phyloP scores from a whole-genome alignment of 2,888 invertebrate species.

The Ennomos erosarius region DNA sequence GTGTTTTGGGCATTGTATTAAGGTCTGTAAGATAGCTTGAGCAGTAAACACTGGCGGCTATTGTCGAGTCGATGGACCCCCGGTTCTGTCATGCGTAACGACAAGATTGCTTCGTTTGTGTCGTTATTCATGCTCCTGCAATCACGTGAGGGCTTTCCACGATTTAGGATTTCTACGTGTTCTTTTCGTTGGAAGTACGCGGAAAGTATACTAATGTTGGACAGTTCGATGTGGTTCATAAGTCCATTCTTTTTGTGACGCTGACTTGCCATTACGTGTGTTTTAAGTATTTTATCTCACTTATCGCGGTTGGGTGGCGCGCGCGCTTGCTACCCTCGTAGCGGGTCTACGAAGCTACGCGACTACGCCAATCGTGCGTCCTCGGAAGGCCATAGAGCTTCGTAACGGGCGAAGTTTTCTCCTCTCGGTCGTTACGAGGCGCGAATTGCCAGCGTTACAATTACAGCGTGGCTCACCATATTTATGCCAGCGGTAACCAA shows the following conservation, averaged over 20 bases:
- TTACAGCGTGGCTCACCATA: constrained; percentile 83
- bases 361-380: constrained; percentile 40
- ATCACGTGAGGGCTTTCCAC: constrained; percentile 51
- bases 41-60: constrained; percentile 33
- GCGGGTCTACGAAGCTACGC: constrained; percentile 32
- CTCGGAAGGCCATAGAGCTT: constrained; percentile 59
- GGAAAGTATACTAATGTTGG: constrained; percentile 16
- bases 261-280: no score
- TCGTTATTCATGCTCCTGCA: constrained; percentile 53
- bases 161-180: constrained; percentile 42
- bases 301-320: constrained; percentile 20
- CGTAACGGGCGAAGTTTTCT: constrained; percentile 81
- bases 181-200: constrained; percentile 20
- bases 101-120: constrained; percentile 56
- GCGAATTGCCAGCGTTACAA: constrained; percentile 84
- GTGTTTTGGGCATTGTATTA: constrained; percentile 58
- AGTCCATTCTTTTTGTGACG: background rate
- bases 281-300: background rate
- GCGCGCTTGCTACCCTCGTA: constrained; percentile 33
- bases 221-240: background rate
- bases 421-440: constrained; percentile 82
- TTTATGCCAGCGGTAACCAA: constrained; percentile 85
- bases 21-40: constrained; percentile 54
- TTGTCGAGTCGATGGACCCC: constrained; percentile 40
- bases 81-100: constrained; percentile 50